phyloP scores from a whole-genome alignment of 1,140 invertebrate genomes.

The Pygmarrhopalites habei region DNA sequence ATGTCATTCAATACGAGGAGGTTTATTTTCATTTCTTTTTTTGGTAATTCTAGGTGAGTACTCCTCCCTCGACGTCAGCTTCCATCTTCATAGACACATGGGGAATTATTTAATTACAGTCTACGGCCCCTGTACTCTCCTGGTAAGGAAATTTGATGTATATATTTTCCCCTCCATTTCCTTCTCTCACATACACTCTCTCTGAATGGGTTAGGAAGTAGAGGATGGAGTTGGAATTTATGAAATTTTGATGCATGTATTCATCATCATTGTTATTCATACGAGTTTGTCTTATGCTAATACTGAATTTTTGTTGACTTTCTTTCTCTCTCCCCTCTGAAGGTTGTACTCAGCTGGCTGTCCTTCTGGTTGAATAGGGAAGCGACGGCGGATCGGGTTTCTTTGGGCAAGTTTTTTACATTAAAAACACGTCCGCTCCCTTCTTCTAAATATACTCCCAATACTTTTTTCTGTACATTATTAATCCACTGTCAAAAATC shows the following conservation, averaged over 20 bases:
- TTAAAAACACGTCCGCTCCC: too few species aligned
- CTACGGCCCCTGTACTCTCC: slow-evolving; percentile 75
- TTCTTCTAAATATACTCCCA: too few species aligned
- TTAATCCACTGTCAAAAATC: too few species aligned
- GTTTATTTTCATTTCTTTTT: too few species aligned
- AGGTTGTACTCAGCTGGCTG: slow-evolving; percentile 71
- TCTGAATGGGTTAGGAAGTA: too few species aligned
- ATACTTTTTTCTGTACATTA: too few species aligned
- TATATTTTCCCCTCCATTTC: too few species aligned
- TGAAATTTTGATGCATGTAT: not conserved
- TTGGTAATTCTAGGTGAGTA: slow-evolving; percentile 61
- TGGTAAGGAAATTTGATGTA: slow-evolving; percentile 52
- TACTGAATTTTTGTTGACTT: too few species aligned
- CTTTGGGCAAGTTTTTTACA: slow-evolving; percentile 64
- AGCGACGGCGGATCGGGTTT: slow-evolving; percentile 77
- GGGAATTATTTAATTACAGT: slow-evolving; percentile 84
- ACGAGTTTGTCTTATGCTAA: not conserved
- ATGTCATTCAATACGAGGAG: too few species aligned
- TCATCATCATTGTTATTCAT: not conserved
- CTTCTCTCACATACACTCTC: too few species aligned
- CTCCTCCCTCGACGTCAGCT: slow-evolving; percentile 71
- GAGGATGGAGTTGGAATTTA: too few species aligned
- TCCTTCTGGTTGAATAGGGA: slow-evolving; percentile 86
- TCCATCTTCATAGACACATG: slow-evolving; percentile 74
- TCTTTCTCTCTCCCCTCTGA: too few species aligned